A percentile compares a stretch with the other conserved stretches of the same genome.
Evolutionary conservation across 53 echinoderm and acorn worm genomes (phyloP).

Genomic region (Pentamera pediparva): DNA sequence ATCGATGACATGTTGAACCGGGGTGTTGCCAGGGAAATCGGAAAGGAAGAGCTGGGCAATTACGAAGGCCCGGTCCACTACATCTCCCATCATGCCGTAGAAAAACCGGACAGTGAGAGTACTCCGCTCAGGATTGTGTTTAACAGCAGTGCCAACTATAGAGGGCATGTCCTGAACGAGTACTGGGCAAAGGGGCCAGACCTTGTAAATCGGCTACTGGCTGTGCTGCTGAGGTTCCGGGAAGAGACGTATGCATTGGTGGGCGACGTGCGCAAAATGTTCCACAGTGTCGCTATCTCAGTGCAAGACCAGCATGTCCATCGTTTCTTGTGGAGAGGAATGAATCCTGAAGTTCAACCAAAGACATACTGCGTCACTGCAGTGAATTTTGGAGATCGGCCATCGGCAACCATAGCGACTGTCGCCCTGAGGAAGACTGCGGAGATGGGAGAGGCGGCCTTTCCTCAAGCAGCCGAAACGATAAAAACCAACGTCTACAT

Average conservation of each 20-base stretch:
- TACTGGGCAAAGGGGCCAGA: slow-evolving; percentile 64
- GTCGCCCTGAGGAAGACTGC: slow-evolving; percentile 41
- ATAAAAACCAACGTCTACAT: slow-evolving; percentile 9
- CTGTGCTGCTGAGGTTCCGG: slow-evolving; percentile 53
- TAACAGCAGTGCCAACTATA: slow-evolving; percentile 56
- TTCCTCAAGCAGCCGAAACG: slow-evolving; percentile 11
- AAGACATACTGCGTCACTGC: slow-evolving; percentile 40
- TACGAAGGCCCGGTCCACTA: slow-evolving; percentile 49
- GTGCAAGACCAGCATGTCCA: slow-evolving; percentile 53
- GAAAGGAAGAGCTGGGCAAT: neutral
- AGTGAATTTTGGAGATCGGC: slow-evolving; percentile 36
- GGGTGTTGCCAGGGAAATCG: slow-evolving; percentile 24
- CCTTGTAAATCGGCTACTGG: slow-evolving; percentile 48
- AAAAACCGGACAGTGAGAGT: slow-evolving; percentile 47
- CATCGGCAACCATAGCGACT: slow-evolving; percentile 42
- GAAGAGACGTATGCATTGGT: slow-evolving; percentile 38
- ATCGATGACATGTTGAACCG: slow-evolving; percentile 38
- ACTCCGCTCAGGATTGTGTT: slow-evolving; percentile 68
- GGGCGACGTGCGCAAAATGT: slow-evolving; percentile 58
- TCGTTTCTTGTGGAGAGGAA: slow-evolving; percentile 46
- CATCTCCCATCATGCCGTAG: slow-evolving; percentile 42
- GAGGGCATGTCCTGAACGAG: slow-evolving; percentile 51
- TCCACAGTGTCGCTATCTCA: slow-evolving; percentile 50
- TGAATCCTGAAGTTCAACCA: slow-evolving; percentile 3
- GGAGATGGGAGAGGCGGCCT: neutral